Evolutionary conservation across 2,113 vertebrate genomes (phyloP).

Genomic region (Synodontis membranacea): DNA sequence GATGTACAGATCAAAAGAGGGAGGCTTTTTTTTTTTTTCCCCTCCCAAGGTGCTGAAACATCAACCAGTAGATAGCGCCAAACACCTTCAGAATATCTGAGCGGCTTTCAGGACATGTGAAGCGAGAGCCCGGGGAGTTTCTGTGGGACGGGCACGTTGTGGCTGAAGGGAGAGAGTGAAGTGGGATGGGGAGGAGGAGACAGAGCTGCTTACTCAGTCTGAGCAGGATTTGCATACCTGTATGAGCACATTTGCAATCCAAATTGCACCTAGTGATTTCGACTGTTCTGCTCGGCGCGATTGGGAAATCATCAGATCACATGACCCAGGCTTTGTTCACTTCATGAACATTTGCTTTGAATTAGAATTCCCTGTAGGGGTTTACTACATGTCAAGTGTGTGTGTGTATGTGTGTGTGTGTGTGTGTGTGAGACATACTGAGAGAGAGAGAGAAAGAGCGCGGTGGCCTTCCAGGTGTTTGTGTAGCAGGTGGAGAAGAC

Average conservation of each 20-base stretch:
- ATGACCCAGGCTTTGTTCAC: slow-evolving; percentile 40
- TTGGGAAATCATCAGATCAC: slow-evolving; percentile 45
- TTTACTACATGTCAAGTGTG: slow-evolving; percentile 15
- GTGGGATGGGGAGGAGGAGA: neutral
- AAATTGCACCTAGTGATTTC: slow-evolving; percentile 43
- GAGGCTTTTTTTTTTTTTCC: no score
- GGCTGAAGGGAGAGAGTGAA: neutral
- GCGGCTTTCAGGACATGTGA: neutral
- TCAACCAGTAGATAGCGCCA: slow-evolving; percentile 30
- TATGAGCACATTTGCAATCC: slow-evolving; percentile 55
- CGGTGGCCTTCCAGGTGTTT: slow-evolving; percentile 19
- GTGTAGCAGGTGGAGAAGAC: slow-evolving; percentile 32
- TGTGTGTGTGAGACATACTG: neutral
- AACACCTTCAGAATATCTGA: neutral
- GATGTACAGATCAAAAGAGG: neutral
- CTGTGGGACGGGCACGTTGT: neutral
- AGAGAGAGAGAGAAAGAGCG: neutral
- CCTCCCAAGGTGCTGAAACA: neutral
- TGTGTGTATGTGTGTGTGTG: slow-evolving; percentile 8
- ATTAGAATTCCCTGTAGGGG: slow-evolving; percentile 32
- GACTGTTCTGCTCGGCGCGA: slow-evolving; percentile 21
- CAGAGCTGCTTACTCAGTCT: slow-evolving; percentile 12
- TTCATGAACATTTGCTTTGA: slow-evolving; percentile 47
- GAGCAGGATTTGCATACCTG: slow-evolving; percentile 52
- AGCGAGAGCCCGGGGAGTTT: neutral